Conservation (phyloP, 2,888 invertebrate genomes). For the Acronicta aceris region DNA sequence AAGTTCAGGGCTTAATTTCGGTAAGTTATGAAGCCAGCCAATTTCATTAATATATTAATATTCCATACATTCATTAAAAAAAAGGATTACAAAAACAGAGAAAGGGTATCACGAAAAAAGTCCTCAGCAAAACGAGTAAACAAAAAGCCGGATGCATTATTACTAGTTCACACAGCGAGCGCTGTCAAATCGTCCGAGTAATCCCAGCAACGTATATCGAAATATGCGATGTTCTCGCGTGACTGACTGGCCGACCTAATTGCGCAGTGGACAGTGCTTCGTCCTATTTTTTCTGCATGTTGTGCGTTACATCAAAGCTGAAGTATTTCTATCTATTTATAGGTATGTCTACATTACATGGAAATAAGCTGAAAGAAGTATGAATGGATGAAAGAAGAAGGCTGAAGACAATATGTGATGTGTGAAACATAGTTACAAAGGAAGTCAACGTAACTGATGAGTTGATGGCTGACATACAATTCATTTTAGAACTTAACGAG, state of each 20-base stretch:
- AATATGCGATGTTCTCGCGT: slow-evolving; percentile 36
- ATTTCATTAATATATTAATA: too few species aligned
- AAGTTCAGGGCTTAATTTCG: too few species aligned
- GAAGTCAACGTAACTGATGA: too few species aligned
- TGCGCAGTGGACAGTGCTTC: slow-evolving; percentile 49
- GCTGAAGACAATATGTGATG: too few species aligned
- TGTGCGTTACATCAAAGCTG: slow-evolving; percentile 53
- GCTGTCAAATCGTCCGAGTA: slow-evolving; percentile 30
- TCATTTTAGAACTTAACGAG: too few species aligned
- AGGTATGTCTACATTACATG: background rate
- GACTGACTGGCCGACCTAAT: slow-evolving; percentile 48
- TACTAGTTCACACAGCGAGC: slow-evolving; percentile 10
- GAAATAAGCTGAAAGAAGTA: background rate
- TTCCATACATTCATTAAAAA: too few species aligned
- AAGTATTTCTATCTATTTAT: slow-evolving; percentile 35
- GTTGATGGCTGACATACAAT: too few species aligned
- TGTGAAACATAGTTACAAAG: too few species aligned
- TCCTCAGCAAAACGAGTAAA: background rate
- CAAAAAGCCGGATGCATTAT: slow-evolving; percentile 20
- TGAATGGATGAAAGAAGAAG: too few species aligned
- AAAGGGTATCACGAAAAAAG: background rate
- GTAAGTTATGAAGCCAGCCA: too few species aligned
- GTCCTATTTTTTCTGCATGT: slow-evolving; percentile 47
- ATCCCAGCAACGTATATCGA: slow-evolving; percentile 37
- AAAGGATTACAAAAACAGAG: too few species aligned